A percentile compares a stretch with the other conserved stretches of the same genome.
These are phyloP conservation scores for Drosophila yakuba DNA, from an alignment of 1,140 invertebrate species.

Conservation along the genomic window DNA sequence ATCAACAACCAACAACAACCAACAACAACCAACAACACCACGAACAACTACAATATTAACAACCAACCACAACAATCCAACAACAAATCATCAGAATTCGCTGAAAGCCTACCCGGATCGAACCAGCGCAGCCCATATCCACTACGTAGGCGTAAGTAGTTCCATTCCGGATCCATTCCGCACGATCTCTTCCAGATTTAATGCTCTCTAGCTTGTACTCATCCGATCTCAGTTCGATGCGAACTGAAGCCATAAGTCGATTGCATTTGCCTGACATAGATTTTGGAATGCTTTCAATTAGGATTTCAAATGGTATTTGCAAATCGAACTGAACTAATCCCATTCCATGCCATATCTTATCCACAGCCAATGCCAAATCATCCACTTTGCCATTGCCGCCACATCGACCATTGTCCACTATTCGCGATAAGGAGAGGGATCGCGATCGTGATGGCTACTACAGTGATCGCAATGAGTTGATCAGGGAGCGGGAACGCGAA, in stretches of 20 bases:
- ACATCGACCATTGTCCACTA: slow-evolving; percentile 85
- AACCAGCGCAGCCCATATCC: slow-evolving; percentile 93
- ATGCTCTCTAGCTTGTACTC: slow-evolving; percentile 40
- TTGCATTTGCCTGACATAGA: slow-evolving; percentile 28
- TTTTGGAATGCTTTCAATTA: slow-evolving; percentile 32
- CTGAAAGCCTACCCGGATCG: slow-evolving; percentile 92
- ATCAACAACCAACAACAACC: too few species aligned
- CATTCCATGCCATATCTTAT: background rate
- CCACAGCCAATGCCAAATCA: slow-evolving; percentile 88
- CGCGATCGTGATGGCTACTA: slow-evolving; percentile 91
- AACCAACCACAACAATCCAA: slow-evolving; percentile 45
- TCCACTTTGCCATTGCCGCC: slow-evolving; percentile 91
- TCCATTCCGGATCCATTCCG: slow-evolving; percentile 52
- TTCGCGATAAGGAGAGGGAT: slow-evolving; percentile 84
- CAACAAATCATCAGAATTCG: slow-evolving; percentile 88
- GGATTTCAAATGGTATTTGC: background rate
- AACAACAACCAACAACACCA: slow-evolving; percentile 22
- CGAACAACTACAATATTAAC: slow-evolving; percentile 32
- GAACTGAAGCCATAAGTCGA: slow-evolving; percentile 16
- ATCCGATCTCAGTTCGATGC: slow-evolving; percentile 19
- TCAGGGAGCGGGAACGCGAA: slow-evolving; percentile 88
- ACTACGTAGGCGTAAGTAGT: slow-evolving; percentile 91
- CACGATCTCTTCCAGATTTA: slow-evolving; percentile 55
- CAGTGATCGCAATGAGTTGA: slow-evolving; percentile 92
- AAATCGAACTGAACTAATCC: background rate